Percentiles rank a stretch among this genome's conserved stretches.
Conservation (phyloP, 2,888 invertebrate genomes). For the Epinotia nisella region DNA sequence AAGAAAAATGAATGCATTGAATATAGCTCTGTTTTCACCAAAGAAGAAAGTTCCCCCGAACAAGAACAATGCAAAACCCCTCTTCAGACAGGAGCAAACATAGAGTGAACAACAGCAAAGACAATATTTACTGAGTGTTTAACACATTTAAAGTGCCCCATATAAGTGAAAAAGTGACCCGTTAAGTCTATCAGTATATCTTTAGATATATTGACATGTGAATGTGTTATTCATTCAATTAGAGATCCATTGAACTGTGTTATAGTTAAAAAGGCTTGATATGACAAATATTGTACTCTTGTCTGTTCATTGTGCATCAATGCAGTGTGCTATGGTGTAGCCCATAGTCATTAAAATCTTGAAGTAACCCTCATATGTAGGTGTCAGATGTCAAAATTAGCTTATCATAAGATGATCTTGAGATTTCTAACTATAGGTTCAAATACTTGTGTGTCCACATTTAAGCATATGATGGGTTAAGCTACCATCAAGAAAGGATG, state of each 20-base stretch:
- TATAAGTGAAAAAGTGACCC: conserved; percentile 9
- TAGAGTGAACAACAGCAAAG: background rate
- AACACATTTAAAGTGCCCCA: background rate
- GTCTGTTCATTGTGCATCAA: too few relatives aligned
- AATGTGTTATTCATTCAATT: conserved; percentile 5
- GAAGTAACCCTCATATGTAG: background rate
- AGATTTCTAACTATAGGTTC: too few relatives aligned
- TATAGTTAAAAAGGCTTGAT: background rate
- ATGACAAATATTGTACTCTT: background rate
- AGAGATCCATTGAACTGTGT: background rate
- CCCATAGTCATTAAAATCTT: background rate
- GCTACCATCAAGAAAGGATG: background rate
- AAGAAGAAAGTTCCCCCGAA: conserved; percentile 38
- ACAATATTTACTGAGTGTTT: background rate
- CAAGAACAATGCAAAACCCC: conserved; percentile 30
- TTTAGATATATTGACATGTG: background rate
- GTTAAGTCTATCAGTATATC: background rate
- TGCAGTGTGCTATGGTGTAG: background rate
- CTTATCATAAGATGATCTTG: too few relatives aligned
- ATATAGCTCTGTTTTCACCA: conserved; percentile 35
- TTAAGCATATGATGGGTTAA: background rate
- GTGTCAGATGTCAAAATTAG: too few relatives aligned
- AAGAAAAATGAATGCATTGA: conserved; percentile 39
- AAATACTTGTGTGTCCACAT: too few relatives aligned
- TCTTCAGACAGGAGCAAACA: conserved; percentile 37